Evolutionary conservation across 2,797 vertebrate species (phyloP).

Genomic region (Strix occidentalis): DNA sequence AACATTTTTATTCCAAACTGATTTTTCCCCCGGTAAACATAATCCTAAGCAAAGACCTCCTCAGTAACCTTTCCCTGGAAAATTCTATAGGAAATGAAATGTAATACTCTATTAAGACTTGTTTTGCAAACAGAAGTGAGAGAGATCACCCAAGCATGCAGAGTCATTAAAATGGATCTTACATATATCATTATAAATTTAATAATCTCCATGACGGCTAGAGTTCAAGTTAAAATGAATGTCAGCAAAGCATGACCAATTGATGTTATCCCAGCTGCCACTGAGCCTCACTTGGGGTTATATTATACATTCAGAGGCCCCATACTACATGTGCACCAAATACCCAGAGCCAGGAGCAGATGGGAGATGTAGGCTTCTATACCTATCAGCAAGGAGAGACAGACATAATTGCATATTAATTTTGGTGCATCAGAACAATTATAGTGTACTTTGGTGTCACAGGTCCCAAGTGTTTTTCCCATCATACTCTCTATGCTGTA

Average conservation of each 20-base stretch:
- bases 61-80: slow-evolving; percentile 34
- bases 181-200: slow-evolving; percentile 85
- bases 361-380: slow-evolving; percentile 76
- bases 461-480: slow-evolving; percentile 61
- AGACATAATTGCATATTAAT: slow-evolving; percentile 78
- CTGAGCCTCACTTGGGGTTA: slow-evolving; percentile 76
- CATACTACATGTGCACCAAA: slow-evolving; percentile 69
- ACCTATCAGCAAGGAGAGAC: slow-evolving; percentile 67
- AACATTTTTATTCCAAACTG: neutral
- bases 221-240: slow-evolving; percentile 83
- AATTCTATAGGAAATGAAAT: slow-evolving; percentile 74
- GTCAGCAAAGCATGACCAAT: slow-evolving; percentile 85
- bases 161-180: slow-evolving; percentile 81
- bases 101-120: slow-evolving; percentile 75
- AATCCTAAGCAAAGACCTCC: slow-evolving; percentile 39
- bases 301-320: slow-evolving; percentile 73
- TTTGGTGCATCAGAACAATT: slow-evolving; percentile 71
- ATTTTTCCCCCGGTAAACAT: neutral
- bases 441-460: slow-evolving; percentile 48
- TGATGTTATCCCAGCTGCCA: slow-evolving; percentile 84
- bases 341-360: slow-evolving; percentile 78
- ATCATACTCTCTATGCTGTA: neutral
- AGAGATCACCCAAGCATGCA: slow-evolving; percentile 67
- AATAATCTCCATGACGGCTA: slow-evolving; percentile 83
- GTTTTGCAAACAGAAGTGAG: slow-evolving; percentile 74